These are phyloP conservation scores for Cephus cinctus DNA, from an alignment of 1,140 invertebrate species.

Conservation along the genomic window DNA sequence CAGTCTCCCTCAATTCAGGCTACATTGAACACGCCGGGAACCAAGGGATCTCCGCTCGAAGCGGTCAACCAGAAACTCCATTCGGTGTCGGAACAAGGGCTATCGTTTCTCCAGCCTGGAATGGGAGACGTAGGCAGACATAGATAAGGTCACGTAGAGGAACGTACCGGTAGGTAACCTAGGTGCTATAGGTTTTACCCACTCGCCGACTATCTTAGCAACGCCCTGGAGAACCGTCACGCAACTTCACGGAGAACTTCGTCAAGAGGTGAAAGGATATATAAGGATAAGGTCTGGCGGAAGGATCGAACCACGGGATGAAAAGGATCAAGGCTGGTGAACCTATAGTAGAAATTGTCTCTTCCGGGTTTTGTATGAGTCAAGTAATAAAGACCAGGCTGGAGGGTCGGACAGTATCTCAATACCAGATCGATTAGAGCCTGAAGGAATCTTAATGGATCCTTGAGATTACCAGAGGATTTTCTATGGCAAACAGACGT, in stretches of 20 bases:
- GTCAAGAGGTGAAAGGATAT: too few species aligned
- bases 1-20: conserved; percentile 18
- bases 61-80: conserved; percentile 24
- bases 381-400: too few species aligned
- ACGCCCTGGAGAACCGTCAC: conserved; percentile 1
- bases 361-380: too few species aligned
- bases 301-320: too few species aligned
- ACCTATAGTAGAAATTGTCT: too few species aligned
- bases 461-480: conserved; percentile 24
- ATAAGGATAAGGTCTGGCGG: too few species aligned
- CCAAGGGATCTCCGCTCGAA: conserved; percentile 13
- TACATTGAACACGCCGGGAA: conserved; percentile 21
- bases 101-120: conserved; percentile 10
- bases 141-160: conserved; percentile 4
- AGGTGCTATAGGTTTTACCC: not conserved
- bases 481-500: conserved; percentile 31
- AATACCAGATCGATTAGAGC: conserved; percentile 25
- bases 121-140: conserved; percentile 2
- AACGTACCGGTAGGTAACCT: conserved; percentile 8
- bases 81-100: conserved; percentile 23
- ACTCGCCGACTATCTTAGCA: not conserved
- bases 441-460: conserved; percentile 40
- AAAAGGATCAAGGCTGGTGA: too few species aligned
- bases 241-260: too few species aligned
- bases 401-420: conserved; percentile 18